phyloP scores from a whole-genome alignment of 2,113 vertebrate species.

The Antennarius striatus region DNA sequence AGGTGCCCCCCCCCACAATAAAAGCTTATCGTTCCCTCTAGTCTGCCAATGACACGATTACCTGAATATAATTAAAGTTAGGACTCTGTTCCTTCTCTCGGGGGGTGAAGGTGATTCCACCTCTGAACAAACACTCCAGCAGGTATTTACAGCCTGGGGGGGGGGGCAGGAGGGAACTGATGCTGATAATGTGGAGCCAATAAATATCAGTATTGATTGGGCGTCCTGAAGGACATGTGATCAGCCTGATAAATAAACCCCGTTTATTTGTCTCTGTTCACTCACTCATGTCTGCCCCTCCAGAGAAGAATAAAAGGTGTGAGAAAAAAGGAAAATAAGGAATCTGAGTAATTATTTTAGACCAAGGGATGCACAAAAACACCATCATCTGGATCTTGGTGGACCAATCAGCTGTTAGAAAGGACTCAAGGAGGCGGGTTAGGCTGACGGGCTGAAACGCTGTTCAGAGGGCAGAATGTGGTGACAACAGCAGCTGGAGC shows the following conservation, averaged over 20 bases:
- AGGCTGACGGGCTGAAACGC: not conserved
- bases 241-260: slow-evolving; percentile 84
- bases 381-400: not conserved
- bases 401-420: slow-evolving; percentile 5
- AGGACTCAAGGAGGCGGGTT: slow-evolving; percentile 35
- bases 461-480: too few relatives aligned
- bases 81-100: slow-evolving; percentile 6
- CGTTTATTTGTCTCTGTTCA: slow-evolving; percentile 76
- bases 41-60: slow-evolving; percentile 27
- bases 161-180: not conserved
- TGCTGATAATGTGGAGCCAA: slow-evolving; percentile 67
- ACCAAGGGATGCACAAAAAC: slow-evolving; percentile 16
- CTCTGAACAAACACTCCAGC: slow-evolving; percentile 18
- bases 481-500: too few relatives aligned
- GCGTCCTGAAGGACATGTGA: slow-evolving; percentile 85
- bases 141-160: slow-evolving; percentile 13
- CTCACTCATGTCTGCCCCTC: slow-evolving; percentile 83
- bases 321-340: slow-evolving; percentile 29
- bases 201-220: slow-evolving; percentile 80
- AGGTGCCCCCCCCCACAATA: slow-evolving; percentile 7
- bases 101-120: slow-evolving; percentile 24
- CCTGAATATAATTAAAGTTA: not conserved
- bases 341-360: slow-evolving; percentile 13
- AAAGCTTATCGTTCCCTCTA: not conserved
- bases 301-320: slow-evolving; percentile 88